phyloP scores from a whole-genome alignment of 2,888 invertebrate genomes.

The Sarcophaga subvicina region DNA sequence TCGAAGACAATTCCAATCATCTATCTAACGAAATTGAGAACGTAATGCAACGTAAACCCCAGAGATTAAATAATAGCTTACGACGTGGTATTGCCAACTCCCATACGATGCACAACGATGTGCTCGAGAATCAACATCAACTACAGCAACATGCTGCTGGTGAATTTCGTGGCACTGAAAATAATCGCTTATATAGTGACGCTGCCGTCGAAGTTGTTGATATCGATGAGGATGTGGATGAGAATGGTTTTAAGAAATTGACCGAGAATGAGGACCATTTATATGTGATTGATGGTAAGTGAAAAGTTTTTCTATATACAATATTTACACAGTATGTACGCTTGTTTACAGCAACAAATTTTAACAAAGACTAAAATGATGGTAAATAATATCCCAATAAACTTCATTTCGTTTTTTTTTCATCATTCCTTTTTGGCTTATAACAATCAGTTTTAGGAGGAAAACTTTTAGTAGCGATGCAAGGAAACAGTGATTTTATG shows the following conservation, averaged over 20 bases:
- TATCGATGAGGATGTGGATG: conserved; percentile 71
- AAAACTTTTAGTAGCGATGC: neutral
- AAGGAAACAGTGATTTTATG: neutral
- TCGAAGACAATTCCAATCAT: conserved; percentile 67
- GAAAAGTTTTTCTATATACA: conserved; percentile 11
- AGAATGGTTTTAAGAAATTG: conserved; percentile 73
- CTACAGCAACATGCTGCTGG: conserved; percentile 38
- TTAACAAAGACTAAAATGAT: neutral
- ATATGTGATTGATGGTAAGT: conserved; percentile 76
- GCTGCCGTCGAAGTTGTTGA: conserved; percentile 35
- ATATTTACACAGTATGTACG: neutral
- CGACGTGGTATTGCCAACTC: conserved; percentile 54
- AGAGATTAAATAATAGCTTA: conserved; percentile 44
- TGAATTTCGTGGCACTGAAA: conserved; percentile 43
- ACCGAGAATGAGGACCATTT: conserved; percentile 76
- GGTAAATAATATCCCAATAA: conserved; percentile 35
- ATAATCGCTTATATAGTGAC: conserved; percentile 51
- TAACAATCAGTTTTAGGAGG: conserved; percentile 1
- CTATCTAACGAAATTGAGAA: conserved; percentile 45
- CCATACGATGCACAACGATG: conserved; percentile 57
- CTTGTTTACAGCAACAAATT: neutral
- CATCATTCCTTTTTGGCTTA: neutral
- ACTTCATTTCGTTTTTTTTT: conserved; percentile 20
- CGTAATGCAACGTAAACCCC: conserved; percentile 54
- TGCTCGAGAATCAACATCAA: conserved; percentile 41